These are phyloP conservation scores for Bufo gargarizans DNA, from an alignment of 2,113 vertebrate species.

Conservation along the genomic window DNA sequence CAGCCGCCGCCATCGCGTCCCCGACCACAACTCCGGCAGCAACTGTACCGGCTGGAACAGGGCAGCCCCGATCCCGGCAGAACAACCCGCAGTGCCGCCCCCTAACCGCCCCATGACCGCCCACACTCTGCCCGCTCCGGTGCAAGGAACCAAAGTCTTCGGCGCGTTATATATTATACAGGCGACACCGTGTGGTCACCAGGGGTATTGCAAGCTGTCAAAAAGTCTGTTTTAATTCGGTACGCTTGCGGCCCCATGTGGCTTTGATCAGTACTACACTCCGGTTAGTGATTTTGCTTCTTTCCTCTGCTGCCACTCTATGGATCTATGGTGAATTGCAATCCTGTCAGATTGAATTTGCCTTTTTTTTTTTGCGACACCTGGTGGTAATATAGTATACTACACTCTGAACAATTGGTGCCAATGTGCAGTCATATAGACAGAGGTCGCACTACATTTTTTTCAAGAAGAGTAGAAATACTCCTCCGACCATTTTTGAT, in stretches of 20 bases:
- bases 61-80: conserved; percentile 45
- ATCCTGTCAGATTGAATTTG: not conserved
- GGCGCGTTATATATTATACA: not conserved
- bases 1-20: conserved; percentile 73
- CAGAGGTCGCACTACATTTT: no score
- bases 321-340: not conserved
- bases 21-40: conserved; percentile 15
- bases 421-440: no score
- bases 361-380: not conserved
- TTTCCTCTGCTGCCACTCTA: not conserved
- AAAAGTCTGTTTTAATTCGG: not conserved
- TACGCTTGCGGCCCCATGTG: not conserved
- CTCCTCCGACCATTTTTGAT: no score
- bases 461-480: no score
- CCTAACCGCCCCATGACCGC: not conserved
- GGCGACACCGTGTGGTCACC: not conserved
- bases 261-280: not conserved
- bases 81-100: conserved; percentile 27
- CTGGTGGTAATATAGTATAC: not conserved
- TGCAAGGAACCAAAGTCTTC: not conserved
- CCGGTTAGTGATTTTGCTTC: not conserved
- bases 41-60: conserved; percentile 44
- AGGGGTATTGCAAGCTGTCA: not conserved
- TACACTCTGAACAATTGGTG: not conserved
- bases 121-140: conserved; percentile 12